These are phyloP conservation scores for Pipistrellus pipistrellus DNA, from an alignment of 2,797 vertebrate species.

Conservation along the genomic window DNA sequence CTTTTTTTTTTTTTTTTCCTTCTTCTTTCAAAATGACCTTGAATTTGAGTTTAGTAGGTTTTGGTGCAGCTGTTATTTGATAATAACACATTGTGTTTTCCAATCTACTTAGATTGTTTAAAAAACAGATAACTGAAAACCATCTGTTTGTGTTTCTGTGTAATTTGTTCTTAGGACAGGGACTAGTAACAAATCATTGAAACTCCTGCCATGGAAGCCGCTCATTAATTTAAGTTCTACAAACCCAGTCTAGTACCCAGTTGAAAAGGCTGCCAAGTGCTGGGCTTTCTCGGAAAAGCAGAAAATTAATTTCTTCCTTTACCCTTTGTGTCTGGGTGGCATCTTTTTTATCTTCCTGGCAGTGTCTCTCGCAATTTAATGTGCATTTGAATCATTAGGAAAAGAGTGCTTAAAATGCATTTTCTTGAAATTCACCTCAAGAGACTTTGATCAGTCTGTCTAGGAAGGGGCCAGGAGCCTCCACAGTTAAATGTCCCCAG, in stretches of 20 bases:
- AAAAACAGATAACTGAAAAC: constrained; percentile 79
- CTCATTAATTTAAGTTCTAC: constrained; percentile 61
- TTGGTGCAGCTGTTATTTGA: constrained; percentile 77
- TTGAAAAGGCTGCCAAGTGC: not conserved
- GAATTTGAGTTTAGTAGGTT: constrained; percentile 65
- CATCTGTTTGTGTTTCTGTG: constrained; percentile 79
- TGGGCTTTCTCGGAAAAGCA: constrained; percentile 34
- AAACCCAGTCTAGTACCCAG: not conserved
- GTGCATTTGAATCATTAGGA: constrained; percentile 29
- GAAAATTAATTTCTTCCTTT: constrained; percentile 65
- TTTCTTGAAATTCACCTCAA: constrained; percentile 42
- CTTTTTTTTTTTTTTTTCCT: not conserved
- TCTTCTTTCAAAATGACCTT: constrained; percentile 65
- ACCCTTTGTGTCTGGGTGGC: not conserved
- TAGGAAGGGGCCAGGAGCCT: not conserved
- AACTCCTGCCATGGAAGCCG: constrained; percentile 42
- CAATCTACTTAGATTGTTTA: constrained; percentile 78
- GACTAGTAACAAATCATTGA: constrained; percentile 61
- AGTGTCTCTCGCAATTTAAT: not conserved
- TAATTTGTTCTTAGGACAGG: constrained; percentile 79
- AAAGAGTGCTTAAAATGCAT: not conserved
- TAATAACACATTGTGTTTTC: constrained; percentile 81
- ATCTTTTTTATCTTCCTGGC: constrained; percentile 32
- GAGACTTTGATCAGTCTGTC: not conserved
- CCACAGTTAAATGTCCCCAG: not conserved